A percentile compares a stretch with the other conserved stretches of the same genome.
Conservation (phyloP, 2,113 vertebrate species). For the Illadopsis cleaveri region DNA sequence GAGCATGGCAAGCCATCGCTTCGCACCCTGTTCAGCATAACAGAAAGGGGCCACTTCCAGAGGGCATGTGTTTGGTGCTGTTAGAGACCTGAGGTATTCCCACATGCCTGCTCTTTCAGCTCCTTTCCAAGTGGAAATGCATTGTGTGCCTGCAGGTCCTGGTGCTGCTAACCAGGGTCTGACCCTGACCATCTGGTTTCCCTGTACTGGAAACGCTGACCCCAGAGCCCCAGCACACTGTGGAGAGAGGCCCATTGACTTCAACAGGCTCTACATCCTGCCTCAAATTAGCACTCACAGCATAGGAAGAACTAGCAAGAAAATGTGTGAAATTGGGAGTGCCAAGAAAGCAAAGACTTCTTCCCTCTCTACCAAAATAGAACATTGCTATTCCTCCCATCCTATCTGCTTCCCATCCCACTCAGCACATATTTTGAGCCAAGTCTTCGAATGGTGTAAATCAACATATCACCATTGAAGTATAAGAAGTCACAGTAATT, state of each 20-base stretch:
- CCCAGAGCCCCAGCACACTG: background rate
- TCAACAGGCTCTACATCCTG: constrained; percentile 20
- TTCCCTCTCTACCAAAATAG: constrained; percentile 54
- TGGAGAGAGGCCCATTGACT: constrained; percentile 9
- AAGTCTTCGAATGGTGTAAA: constrained; percentile 45
- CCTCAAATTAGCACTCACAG: constrained; percentile 47
- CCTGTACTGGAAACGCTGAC: background rate
- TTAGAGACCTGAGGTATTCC: background rate
- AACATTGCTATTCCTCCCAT: constrained; percentile 54
- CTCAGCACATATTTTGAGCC: constrained; percentile 53
- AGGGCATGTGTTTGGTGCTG: background rate
- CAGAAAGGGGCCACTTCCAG: background rate
- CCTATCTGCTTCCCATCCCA: constrained; percentile 52
- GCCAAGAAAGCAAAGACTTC: constrained; percentile 61
- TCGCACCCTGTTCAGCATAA: accelerated
- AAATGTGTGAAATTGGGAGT: constrained; percentile 46
- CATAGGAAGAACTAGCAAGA: constrained; percentile 39
- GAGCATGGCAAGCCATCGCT: background rate
- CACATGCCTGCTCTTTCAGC: background rate
- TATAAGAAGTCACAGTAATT: constrained; percentile 62
- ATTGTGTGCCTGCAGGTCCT: accelerated
- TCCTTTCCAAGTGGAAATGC: background rate
- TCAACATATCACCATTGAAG: constrained; percentile 52
- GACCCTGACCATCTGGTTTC: accelerated
- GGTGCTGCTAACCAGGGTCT: background rate